phyloP scores from a whole-genome alignment of 1,140 invertebrate genomes.

The Neodiprion lecontei region DNA sequence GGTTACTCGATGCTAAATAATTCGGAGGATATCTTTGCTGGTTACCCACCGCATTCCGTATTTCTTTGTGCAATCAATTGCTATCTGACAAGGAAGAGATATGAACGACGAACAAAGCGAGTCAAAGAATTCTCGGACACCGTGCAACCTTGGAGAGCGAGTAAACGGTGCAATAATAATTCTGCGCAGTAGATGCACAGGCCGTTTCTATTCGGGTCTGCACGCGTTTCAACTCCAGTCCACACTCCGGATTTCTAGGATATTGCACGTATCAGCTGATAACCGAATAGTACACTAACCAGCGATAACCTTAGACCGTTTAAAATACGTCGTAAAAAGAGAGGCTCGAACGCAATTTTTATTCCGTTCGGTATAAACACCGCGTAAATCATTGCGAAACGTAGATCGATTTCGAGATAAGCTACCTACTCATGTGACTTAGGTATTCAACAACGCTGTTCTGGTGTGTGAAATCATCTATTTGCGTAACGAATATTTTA shows the following conservation, averaged over 20 bases:
- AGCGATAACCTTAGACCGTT: no score
- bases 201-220: neutral
- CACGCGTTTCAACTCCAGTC: no score
- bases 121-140: neutral
- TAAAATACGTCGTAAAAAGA: neutral
- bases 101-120: neutral
- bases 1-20: no score
- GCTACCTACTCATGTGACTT: neutral
- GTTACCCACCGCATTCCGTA: no score
- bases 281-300: no score
- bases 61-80: no score
- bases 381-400: neutral
- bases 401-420: neutral
- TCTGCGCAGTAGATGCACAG: conserved; percentile 3
- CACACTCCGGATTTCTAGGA: no score
- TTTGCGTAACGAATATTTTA: neutral
- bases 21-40: no score
- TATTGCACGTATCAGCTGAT: no score
- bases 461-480: neutral
- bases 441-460: neutral
- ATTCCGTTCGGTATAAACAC: neutral
- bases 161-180: conserved; percentile 7
- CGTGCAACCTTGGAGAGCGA: neutral
- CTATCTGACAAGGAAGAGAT: neutral
- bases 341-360: neutral